Evolutionary conservation across 2,888 invertebrate species (phyloP).

Genomic region (Apamea crenata): DNA sequence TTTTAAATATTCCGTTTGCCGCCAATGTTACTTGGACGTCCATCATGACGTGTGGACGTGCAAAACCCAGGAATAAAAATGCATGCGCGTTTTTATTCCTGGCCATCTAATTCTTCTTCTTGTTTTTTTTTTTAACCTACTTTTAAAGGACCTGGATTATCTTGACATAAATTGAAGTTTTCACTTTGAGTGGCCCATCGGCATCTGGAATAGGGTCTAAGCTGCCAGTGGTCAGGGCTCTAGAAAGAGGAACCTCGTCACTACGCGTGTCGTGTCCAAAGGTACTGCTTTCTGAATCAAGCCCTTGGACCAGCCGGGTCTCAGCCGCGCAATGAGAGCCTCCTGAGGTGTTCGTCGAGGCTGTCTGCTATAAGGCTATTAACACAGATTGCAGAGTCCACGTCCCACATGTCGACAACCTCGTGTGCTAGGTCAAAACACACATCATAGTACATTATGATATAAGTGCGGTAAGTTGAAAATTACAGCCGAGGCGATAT

Average conservation of each 20-base stretch:
- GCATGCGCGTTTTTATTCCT: slow-evolving; percentile 13
- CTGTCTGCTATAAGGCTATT: neutral
- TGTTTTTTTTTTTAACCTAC: neutral
- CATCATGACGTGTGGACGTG: slow-evolving; percentile 8
- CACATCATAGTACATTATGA: no score
- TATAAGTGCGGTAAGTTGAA: no score
- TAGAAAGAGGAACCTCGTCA: neutral
- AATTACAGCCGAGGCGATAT: no score
- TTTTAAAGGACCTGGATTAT: neutral
- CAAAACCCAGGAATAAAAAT: neutral
- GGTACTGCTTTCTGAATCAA: neutral
- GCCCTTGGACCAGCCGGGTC: neutral
- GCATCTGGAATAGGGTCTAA: neutral
- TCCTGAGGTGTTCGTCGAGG: neutral
- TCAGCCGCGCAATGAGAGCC: neutral
- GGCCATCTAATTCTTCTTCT: neutral
- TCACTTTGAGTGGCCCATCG: neutral
- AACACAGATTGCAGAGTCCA: neutral
- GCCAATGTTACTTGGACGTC: slow-evolving; percentile 13
- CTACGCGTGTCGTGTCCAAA: neutral
- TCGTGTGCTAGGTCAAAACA: neutral
- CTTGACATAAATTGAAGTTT: neutral
- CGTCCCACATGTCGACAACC: neutral
- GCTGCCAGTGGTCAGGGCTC: neutral
- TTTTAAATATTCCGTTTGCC: slow-evolving; percentile 49